These are phyloP conservation scores for Bucorvus abyssinicus DNA, from an alignment of 2,797 vertebrate species.

Conservation along the genomic window DNA sequence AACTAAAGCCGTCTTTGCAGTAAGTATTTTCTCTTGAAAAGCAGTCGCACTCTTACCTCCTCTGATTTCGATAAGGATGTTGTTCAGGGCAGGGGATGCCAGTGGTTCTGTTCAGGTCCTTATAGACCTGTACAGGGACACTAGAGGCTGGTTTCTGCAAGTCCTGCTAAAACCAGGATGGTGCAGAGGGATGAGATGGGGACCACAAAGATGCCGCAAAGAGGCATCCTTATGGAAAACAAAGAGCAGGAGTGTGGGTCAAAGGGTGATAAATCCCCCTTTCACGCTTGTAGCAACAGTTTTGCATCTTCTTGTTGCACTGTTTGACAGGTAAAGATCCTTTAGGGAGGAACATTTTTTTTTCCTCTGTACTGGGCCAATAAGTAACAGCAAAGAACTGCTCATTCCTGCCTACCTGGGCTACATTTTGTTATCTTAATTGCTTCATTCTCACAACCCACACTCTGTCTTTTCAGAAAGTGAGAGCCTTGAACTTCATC, in stretches of 20 bases:
- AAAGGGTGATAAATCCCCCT: background rate
- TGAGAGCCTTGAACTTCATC: constrained; percentile 69
- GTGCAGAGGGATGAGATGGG: background rate
- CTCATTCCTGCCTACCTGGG: background rate
- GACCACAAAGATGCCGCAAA: too few relatives aligned
- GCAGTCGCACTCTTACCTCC: background rate
- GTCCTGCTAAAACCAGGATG: background rate
- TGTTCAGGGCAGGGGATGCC: background rate
- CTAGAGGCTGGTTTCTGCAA: background rate
- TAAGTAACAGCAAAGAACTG: constrained; percentile 14
- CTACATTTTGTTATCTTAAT: constrained; percentile 55
- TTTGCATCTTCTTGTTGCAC: background rate
- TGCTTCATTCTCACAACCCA: constrained; percentile 9
- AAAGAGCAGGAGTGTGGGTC: background rate
- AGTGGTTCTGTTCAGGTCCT: background rate
- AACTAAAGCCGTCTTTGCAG: background rate
- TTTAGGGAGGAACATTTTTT: background rate
- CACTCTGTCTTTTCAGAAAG: constrained; percentile 54
- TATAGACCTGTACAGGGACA: background rate
- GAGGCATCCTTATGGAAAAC: background rate
- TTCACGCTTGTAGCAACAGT: background rate
- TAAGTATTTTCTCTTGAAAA: background rate
- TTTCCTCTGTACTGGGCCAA: background rate
- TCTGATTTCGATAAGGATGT: background rate
- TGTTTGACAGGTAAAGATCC: background rate